phyloP scores from a whole-genome alignment of 2,888 invertebrate species.

The Coelopa pilipes region DNA sequence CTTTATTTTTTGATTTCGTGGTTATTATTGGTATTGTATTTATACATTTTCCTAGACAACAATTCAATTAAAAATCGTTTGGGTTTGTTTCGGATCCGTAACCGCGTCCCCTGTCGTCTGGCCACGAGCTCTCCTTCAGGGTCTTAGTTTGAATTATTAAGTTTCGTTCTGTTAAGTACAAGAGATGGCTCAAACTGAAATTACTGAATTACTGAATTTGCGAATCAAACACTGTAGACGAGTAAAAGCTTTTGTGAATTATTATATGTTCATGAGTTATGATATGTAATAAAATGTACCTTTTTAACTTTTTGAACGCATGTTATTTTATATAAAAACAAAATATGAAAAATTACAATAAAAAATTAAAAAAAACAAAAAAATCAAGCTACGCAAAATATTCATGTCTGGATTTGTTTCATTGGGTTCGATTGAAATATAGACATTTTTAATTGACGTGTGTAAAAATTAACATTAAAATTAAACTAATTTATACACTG shows the following conservation, averaged over 20 bases:
- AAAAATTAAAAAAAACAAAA: conserved; percentile 14
- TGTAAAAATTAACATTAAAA: not conserved
- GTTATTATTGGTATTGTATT: not conserved
- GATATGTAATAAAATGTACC: conserved; percentile 23
- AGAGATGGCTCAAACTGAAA: conserved; percentile 22
- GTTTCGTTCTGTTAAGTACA: not conserved
- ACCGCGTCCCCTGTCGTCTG: no score
- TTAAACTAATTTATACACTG: not conserved
- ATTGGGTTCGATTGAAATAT: not conserved
- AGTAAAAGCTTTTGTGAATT: conserved; percentile 22
- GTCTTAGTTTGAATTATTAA: not conserved
- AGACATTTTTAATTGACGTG: conserved; percentile 1
- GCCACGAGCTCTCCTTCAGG: no score
- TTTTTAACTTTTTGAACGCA: conserved; percentile 27
- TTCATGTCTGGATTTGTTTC: not conserved
- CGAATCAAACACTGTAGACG: not conserved
- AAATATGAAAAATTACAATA: not conserved
- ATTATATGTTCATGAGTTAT: not conserved
- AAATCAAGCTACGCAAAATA: conserved; percentile 11
- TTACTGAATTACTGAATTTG: conserved; percentile 1
- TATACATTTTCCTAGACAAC: not conserved
- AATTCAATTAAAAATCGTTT: not conserved
- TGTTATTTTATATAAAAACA: conserved; percentile 7
- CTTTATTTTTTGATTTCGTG: conserved; percentile 40
- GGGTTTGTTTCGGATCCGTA: no score